These are phyloP conservation scores for Cryptocheilus praepositus DNA, from an alignment of 2,888 invertebrate genomes.

Conservation along the genomic window DNA sequence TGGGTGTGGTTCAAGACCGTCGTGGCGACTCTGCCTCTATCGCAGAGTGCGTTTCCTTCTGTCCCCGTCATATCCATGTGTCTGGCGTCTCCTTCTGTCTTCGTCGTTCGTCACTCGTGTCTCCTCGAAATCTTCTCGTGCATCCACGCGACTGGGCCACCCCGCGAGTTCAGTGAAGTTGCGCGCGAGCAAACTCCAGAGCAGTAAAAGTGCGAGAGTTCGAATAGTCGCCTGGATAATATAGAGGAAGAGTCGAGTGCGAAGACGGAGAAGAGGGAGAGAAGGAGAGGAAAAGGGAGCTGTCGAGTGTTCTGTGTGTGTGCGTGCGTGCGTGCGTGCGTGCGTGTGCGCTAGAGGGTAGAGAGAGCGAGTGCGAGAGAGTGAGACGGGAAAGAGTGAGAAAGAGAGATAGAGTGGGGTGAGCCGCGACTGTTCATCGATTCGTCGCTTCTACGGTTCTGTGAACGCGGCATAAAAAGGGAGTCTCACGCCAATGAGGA, in stretches of 20 bases:
- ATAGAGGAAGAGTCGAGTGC: constrained; percentile 6
- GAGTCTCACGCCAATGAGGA: constrained; percentile 36
- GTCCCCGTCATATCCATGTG: background rate
- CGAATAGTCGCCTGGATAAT: constrained; percentile 18
- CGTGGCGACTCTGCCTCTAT: constrained; percentile 1
- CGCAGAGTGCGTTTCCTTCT: constrained; percentile 4
- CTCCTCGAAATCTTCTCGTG: background rate
- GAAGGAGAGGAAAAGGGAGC: constrained; percentile 3
- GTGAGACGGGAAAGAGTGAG: constrained; percentile 18
- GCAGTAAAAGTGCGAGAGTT: constrained; percentile 6
- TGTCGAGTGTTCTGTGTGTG: too few relatives aligned
- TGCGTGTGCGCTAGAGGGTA: background rate
- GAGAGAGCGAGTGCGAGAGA: constrained; percentile 14
- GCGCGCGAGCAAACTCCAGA: background rate
- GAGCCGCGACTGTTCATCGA: constrained; percentile 55
- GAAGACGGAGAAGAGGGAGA: background rate
- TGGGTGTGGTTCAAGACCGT: constrained; percentile 63
- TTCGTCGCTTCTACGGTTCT: constrained; percentile 52
- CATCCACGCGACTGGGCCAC: background rate
- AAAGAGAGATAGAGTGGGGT: constrained; percentile 42
- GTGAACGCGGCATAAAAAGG: constrained; percentile 51
- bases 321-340: background rate
- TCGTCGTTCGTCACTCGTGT: background rate
- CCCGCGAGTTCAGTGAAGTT: background rate
- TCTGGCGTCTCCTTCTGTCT: constrained; percentile 14